phyloP scores from a whole-genome alignment of 2,797 vertebrate genomes.

The Platalea minor region DNA sequence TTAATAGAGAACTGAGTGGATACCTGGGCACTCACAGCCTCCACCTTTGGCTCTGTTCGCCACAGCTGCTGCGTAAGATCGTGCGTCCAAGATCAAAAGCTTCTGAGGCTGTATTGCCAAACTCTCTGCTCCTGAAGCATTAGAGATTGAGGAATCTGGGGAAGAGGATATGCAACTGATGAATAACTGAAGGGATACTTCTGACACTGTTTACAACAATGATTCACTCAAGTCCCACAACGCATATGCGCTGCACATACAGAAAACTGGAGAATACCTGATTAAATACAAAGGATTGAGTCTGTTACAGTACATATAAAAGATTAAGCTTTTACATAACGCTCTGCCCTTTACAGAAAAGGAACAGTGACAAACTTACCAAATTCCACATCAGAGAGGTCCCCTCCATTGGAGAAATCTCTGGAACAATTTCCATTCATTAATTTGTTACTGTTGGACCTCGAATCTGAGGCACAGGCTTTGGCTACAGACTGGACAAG shows the following conservation, averaged over 20 bases:
- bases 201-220: neutral
- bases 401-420: conserved; percentile 81
- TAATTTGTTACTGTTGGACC: conserved; percentile 73
- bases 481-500: conserved; percentile 94
- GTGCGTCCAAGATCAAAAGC: conserved; percentile 91
- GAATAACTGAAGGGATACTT: neutral
- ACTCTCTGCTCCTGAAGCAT: conserved; percentile 87
- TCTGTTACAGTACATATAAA: neutral
- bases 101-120: conserved; percentile 89
- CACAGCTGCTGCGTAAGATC: conserved; percentile 95
- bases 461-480: conserved; percentile 90
- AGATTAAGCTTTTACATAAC: neutral
- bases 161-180: neutral
- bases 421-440: conserved; percentile 78
- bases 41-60: conserved; percentile 97
- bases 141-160: conserved; percentile 90
- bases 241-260: neutral
- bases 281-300: neutral
- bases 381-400: conserved; percentile 90
- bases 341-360: neutral
- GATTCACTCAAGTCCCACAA: neutral
- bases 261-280: neutral
- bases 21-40: conserved; percentile 97
- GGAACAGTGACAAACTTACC: conserved; percentile 72
- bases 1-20: neutral